phyloP scores from a whole-genome alignment of 2,113 vertebrate species.

The Notechis scutatus region DNA sequence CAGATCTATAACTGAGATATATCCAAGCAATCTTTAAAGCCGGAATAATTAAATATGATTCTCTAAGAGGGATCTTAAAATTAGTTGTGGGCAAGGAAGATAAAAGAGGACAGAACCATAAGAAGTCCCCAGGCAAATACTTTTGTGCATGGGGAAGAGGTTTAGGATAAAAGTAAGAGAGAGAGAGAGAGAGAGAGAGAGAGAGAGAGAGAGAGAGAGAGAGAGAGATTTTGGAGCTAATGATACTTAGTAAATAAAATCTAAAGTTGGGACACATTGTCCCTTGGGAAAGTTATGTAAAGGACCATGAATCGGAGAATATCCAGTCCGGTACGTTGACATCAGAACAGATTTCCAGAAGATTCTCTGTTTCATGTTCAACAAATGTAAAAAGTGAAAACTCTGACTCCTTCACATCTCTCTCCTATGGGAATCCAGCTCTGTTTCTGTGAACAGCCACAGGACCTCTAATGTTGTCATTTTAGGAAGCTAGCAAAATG shows the following conservation, averaged over 20 bases:
- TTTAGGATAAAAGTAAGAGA: neutral
- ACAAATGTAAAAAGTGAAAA: neutral
- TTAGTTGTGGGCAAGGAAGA: constrained; percentile 22
- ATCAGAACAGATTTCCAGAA: neutral
- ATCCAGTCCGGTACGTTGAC: neutral
- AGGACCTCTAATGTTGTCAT: neutral
- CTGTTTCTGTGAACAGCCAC: neutral
- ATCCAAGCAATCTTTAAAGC: neutral
- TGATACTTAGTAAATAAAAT: neutral
- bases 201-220: neutral
- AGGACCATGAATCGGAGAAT: neutral
- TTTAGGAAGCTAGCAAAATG: neutral
- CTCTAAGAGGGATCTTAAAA: neutral
- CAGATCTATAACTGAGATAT: neutral
- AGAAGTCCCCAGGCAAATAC: rapidly evolving
- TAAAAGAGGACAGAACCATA: neutral
- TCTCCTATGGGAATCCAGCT: neutral
- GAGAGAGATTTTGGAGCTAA: neutral
- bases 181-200: neutral
- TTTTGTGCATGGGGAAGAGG: neutral
- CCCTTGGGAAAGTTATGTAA: neutral
- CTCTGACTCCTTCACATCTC: neutral
- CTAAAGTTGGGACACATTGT: neutral
- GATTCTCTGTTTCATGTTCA: neutral
- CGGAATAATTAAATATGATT: neutral